Percentiles rank a stretch among this genome's conserved stretches.
Evolutionary conservation across 2,113 vertebrate species (phyloP).

Genomic region (Okapia johnstoni): DNA sequence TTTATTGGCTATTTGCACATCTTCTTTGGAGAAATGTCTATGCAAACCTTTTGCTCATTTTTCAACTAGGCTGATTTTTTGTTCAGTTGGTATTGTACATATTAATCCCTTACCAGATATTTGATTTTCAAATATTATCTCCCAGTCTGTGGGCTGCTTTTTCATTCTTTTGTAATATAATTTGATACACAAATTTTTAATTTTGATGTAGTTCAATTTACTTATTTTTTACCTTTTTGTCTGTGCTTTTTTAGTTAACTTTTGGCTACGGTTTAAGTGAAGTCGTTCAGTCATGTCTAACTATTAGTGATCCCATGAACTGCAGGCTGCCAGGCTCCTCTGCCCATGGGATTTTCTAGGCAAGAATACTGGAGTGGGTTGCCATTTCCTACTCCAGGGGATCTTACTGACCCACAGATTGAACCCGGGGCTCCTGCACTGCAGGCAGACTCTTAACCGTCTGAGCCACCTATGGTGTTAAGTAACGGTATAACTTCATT

Average conservation of each 20-base stretch:
- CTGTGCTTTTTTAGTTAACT: background rate
- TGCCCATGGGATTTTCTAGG: background rate
- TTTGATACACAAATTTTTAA: background rate
- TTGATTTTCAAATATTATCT: background rate
- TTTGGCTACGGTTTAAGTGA: background rate
- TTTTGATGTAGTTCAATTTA: background rate
- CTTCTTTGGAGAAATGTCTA: background rate
- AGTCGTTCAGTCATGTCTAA: background rate
- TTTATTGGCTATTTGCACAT: background rate
- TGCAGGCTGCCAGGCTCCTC: background rate
- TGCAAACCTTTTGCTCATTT: background rate
- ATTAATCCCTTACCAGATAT: background rate
- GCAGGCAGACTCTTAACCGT: background rate
- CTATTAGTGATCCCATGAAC: background rate
- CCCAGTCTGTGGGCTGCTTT: background rate
- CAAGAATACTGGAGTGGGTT: background rate
- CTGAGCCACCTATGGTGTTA: background rate
- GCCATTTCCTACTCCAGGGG: background rate
- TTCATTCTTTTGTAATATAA: background rate
- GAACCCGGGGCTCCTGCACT: background rate
- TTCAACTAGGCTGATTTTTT: background rate
- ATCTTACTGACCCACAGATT: background rate
- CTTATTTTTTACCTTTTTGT: background rate
- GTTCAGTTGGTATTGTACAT: background rate
- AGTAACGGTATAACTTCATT: background rate